Base-by-base conservation (phyloP, 2,797 vertebrate species). In the Thalassophryne amazonica region DNA sequence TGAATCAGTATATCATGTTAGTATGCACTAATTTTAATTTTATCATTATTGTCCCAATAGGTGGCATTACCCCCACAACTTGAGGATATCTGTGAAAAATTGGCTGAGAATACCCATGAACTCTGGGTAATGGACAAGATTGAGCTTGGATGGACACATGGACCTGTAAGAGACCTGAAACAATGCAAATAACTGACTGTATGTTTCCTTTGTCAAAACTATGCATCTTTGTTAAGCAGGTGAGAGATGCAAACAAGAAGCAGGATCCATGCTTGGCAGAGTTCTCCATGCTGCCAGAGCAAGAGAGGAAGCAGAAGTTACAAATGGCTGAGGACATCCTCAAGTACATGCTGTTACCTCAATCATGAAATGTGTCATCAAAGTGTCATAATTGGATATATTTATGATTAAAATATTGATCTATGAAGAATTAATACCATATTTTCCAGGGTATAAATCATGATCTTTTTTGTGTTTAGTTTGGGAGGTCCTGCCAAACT, bases 101-200 rank as follows among this genome's bases (percentile, higher is more conserved):
- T 98, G 79, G 94, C 96, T 18, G 94, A 96, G 60, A 95, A 98
- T 74, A 92, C 96, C 68, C 96, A 98, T 37, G 95, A 97, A 53
- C 91, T 98, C 61, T 97, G 95, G 96, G 92, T 92, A 45, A 90
- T 93, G 91, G 95, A 96, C 73, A 95, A 91, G 78, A 93, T 95
- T 39, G 94, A 95, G 56, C 90, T 92, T 30, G 95, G 94, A 61
- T 98, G 96, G 96, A 94, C 91, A 21, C 88, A 94, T 61, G 95
- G 93, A 69, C 76, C 87, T 59, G 96, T 98, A 91, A 59, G 88
- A 49, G 46, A 55, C 66, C 2, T 35, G 7, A 49, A 29, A 21
- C 7, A 14, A 4, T 14, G 20, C 14, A 2, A 31, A 2, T 29
- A 0, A 39, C 34, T 48, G 5, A 10, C 24, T 18, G 2, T 51